Base-by-base conservation (phyloP, 2,888 invertebrate genomes). In the Euspilapteryx auroguttella region DNA sequence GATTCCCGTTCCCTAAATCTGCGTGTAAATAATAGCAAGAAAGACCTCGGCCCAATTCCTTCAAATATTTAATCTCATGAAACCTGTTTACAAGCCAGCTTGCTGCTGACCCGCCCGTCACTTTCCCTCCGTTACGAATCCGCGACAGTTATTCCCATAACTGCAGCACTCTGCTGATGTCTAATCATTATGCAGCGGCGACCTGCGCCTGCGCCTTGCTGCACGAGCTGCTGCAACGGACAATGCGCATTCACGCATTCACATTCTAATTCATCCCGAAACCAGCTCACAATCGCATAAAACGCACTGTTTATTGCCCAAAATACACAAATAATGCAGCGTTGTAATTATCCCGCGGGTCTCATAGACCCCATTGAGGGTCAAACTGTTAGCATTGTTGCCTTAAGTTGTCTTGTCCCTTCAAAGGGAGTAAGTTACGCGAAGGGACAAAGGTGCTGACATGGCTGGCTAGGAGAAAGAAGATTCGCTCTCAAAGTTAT, bases 271-370 rank as follows among this genome's bases (percentile, higher is more conserved):
- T 48, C 38, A 12, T 31, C 35, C 14, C 55, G 56, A 52, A 58
- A 55, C 48, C 47, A 48, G 45, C 51, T 54, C 48, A 68, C 64
- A 66, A 68, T 66, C 65, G 61, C 68, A 69, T 73, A 71, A 73
- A 73, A 71, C 54, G 63, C 64, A 62, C 69, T 75, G 75, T 75
- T 75, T 75, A 75, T 75, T 73, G 62, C 73, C 64, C 52, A 73
- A 75, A 71, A 66, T 68, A 75, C 71, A 71, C 73, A 75, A 75
- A 75, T 69, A 73, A 53, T 40, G 44, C 54, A 52, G 55, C 59
- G 61, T 54, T 53, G 51, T 57, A 47, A 45, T 52, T 29, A 28
- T 31, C 27, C 29, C 31, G 28, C 27, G 28, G 29, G 21, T 26
- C 27, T 26, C 32, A 27, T 26, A 28, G 26, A 25, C 9, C 33